Conservation (phyloP, 2,888 invertebrate species). For the Liposcelis brunnea region DNA sequence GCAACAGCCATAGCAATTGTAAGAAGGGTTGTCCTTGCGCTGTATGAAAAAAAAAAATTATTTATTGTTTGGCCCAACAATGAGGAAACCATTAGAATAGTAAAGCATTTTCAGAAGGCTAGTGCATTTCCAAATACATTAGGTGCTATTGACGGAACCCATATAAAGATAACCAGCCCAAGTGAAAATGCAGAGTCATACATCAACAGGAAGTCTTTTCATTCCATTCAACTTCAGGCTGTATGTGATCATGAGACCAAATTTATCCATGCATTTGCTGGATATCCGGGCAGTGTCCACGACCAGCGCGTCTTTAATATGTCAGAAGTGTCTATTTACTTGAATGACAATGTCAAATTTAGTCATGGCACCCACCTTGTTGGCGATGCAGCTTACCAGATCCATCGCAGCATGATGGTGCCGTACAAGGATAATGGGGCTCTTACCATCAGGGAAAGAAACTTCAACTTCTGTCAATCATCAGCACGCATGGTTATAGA, state of each 20-base stretch:
- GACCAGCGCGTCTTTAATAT: too few species aligned
- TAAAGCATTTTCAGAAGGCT: not conserved
- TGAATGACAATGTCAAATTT: too few species aligned
- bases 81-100: not conserved
- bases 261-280: not conserved
- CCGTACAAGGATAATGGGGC: too few species aligned
- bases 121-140: not conserved
- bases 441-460: too few species aligned
- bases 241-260: not conserved
- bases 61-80: not conserved
- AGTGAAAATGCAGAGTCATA: not conserved
- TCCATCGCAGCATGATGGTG: too few species aligned
- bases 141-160: not conserved
- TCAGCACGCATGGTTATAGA: too few species aligned
- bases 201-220: not conserved
- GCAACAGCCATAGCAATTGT: not conserved
- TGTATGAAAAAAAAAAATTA: not conserved
- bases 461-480: too few species aligned
- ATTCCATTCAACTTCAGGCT: not conserved
- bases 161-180: not conserved
- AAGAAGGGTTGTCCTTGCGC: not conserved
- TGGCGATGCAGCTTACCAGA: too few species aligned
- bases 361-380: too few species aligned
- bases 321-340: too few species aligned
- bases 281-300: too few species aligned